A percentile compares a stretch with the other conserved stretches of the same genome.
Conservation (phyloP, 1,140 invertebrate genomes). For the Gonatopus flavifemur region DNA sequence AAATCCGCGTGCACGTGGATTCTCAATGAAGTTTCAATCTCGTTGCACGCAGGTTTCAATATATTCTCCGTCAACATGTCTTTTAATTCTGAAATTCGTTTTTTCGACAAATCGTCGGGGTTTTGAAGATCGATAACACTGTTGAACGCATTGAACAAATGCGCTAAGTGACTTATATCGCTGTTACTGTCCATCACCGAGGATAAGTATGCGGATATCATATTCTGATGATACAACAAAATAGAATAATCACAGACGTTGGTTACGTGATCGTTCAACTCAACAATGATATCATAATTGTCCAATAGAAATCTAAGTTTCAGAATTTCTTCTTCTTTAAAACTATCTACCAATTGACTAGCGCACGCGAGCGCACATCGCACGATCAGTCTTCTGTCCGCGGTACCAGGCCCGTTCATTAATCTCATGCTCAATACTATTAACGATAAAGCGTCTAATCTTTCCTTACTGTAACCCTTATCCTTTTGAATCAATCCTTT, state of each 20-base stretch:
- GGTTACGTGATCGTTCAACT: conserved; percentile 38
- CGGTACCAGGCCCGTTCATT: conserved; percentile 64
- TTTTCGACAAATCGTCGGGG: conserved; percentile 26
- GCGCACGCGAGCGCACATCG: conserved; percentile 62
- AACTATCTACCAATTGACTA: conserved; percentile 50
- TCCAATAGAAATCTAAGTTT: conserved; percentile 46
- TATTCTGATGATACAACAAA: conserved; percentile 50
- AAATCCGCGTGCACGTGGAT: conserved; percentile 89
- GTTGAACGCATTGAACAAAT: conserved; percentile 50
- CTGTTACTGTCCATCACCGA: conserved; percentile 38
- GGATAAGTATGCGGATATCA: conserved; percentile 50
- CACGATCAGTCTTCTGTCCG: conserved; percentile 62
- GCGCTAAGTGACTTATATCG: conserved; percentile 41
- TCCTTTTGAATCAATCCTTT: conserved; percentile 59
- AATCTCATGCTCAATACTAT: conserved; percentile 64
- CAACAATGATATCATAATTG: conserved; percentile 47
- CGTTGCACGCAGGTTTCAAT: conserved; percentile 76
- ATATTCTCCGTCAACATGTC: conserved; percentile 59
- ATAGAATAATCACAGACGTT: conserved; percentile 50
- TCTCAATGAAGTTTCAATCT: conserved; percentile 89
- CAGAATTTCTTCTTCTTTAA: conserved; percentile 46
- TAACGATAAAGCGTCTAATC: conserved; percentile 67
- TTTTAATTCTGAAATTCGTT: conserved; percentile 33
- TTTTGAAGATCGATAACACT: conserved; percentile 37
- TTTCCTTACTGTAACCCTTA: conserved; percentile 64